Evolutionary conservation across 2,113 vertebrate species (phyloP).

Genomic region (Ifrita kowaldi): DNA sequence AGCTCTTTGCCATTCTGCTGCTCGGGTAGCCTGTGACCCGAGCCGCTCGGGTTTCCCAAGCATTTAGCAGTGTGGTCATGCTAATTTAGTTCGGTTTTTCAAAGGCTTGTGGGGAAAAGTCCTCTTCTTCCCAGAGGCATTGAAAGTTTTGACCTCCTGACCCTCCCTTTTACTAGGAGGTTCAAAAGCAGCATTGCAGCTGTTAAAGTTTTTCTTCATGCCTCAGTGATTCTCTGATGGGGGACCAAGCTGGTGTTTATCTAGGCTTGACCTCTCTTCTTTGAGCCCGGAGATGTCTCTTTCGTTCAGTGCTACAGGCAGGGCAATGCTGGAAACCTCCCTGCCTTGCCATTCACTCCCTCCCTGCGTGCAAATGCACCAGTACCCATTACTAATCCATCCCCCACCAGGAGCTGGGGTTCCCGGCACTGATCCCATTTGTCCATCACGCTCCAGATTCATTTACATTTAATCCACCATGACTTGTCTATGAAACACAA

Average conservation of each 20-base stretch:
- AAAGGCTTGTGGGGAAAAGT: slow-evolving; percentile 46
- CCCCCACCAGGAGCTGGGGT: background rate
- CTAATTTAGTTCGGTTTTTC: slow-evolving; percentile 58
- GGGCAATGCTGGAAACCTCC: background rate
- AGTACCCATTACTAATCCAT: background rate
- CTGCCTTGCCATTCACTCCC: background rate
- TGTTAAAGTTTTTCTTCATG: slow-evolving; percentile 60
- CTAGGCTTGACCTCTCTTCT: slow-evolving; percentile 49
- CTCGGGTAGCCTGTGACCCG: slow-evolving; percentile 4
- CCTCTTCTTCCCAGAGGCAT: slow-evolving; percentile 45
- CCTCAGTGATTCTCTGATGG: slow-evolving; percentile 15
- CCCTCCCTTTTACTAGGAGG: slow-evolving; percentile 27
- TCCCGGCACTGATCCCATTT: slow-evolving; percentile 10
- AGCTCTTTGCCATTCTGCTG: background rate
- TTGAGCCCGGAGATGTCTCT: background rate
- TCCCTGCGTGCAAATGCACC: background rate
- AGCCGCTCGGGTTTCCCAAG: slow-evolving; percentile 14
- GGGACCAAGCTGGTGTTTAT: slow-evolving; percentile 42
- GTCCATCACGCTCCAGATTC: slow-evolving; percentile 24
- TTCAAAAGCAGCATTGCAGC: slow-evolving; percentile 62
- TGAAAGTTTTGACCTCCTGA: slow-evolving; percentile 47
- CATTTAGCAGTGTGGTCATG: slow-evolving; percentile 50
- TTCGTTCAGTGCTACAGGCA: background rate
- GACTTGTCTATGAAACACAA: background rate
- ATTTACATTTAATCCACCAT: slow-evolving; percentile 11